These are phyloP conservation scores for Lasiurus borealis DNA, from an alignment of 2,113 vertebrate genomes.

Conservation along the genomic window DNA sequence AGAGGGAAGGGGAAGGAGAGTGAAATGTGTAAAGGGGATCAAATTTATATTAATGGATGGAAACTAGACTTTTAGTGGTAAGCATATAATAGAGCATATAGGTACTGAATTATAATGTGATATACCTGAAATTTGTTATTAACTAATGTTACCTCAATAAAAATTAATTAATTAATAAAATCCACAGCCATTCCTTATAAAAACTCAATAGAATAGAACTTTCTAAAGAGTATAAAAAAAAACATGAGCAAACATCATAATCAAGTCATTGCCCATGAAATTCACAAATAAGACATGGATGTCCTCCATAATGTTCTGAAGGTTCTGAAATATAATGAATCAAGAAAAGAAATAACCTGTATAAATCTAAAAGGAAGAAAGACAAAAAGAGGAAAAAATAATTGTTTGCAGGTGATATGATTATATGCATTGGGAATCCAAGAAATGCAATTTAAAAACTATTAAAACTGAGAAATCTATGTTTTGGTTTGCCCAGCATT, in stretches of 20 bases:
- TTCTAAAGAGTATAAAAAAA: conserved; percentile 17
- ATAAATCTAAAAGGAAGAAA: background rate
- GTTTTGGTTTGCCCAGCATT: conserved; percentile 33
- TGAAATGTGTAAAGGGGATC: background rate
- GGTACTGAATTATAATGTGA: background rate
- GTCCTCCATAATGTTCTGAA: background rate
- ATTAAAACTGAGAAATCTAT: conserved; percentile 15
- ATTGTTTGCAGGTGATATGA: conserved; percentile 40
- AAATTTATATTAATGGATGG: background rate
- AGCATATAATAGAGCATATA: background rate
- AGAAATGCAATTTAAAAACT: conserved; percentile 27
- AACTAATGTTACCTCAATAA: background rate
- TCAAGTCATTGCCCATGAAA: background rate
- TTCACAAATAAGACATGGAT: conserved; percentile 13
- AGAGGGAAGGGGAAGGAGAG: background rate
- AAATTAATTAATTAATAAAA: conserved; percentile 3
- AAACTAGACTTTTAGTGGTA: background rate
- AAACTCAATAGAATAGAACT: conserved; percentile 14
- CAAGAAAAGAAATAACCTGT: background rate
- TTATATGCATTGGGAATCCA: conserved; percentile 38
- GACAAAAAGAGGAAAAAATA: background rate
- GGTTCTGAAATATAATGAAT: conserved; percentile 22
- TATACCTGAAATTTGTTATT: background rate
- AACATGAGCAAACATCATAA: background rate
- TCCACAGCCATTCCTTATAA: background rate